Conservation (phyloP, 2,888 invertebrate genomes). For the Drosophila formosana region DNA sequence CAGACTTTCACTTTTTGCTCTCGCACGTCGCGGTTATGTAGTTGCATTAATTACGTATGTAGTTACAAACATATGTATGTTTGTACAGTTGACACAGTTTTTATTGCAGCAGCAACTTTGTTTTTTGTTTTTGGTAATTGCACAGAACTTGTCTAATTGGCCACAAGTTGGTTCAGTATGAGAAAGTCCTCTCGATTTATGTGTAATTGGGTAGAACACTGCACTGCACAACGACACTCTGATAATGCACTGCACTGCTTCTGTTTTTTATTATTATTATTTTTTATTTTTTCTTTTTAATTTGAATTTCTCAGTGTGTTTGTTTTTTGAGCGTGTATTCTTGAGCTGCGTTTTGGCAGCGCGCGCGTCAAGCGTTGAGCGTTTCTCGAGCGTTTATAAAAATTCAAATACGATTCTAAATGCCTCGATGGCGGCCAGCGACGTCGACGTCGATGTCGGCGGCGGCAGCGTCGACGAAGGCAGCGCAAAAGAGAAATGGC, state of each 20-base stretch:
- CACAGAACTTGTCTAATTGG: constrained; percentile 41
- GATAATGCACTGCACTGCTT: constrained; percentile 30
- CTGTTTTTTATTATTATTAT: constrained; percentile 10
- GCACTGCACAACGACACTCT: constrained; percentile 19
- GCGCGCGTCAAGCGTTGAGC: constrained; percentile 78
- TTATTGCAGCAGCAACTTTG: not conserved
- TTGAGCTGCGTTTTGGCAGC: constrained; percentile 38
- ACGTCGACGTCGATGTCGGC: constrained; percentile 49
- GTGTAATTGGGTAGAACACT: constrained; percentile 5
- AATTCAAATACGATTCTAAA: constrained; percentile 83
- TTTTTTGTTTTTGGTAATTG: not conserved
- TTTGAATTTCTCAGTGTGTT: not conserved
- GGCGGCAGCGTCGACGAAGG: constrained; percentile 32
- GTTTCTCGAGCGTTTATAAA: constrained; percentile 83
- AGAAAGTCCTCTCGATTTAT: constrained; percentile 39
- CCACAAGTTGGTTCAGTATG: not conserved
- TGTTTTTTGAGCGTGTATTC: constrained; percentile 10
- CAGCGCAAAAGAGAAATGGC: constrained; percentile 68
- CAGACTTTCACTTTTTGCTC: constrained; percentile 64
- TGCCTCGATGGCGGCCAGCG: constrained; percentile 54
- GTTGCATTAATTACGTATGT: constrained; percentile 34
- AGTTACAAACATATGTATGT: constrained; percentile 6
- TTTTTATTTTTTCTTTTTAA: not conserved
- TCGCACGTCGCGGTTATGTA: constrained; percentile 45
- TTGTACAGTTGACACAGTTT: constrained; percentile 32